phyloP scores from a whole-genome alignment of 2,797 vertebrate genomes.

The Cossypha niveicapilla region DNA sequence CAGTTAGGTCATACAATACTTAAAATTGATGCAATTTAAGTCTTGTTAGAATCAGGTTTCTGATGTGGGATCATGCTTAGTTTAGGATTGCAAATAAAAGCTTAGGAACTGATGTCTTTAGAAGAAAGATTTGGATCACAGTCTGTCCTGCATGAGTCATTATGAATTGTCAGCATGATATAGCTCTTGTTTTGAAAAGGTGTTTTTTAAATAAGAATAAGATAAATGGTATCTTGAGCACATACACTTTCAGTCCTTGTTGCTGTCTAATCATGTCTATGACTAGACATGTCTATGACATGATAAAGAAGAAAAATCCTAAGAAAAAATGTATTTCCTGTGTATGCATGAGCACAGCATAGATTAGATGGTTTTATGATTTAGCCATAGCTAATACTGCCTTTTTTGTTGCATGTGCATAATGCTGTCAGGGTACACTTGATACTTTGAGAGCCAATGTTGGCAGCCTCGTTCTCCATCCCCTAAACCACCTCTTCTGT shows the following conservation, averaged over 20 bases:
- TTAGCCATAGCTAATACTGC: background rate
- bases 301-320: background rate
- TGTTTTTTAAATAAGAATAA: background rate
- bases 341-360: background rate
- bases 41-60: background rate
- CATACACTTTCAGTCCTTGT: background rate
- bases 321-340: background rate
- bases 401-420: background rate
- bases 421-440: background rate
- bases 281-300: background rate
- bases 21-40: background rate
- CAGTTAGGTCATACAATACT: background rate
- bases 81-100: background rate
- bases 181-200: background rate
- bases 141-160: constrained; percentile 23
- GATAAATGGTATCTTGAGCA: background rate
- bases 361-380: background rate
- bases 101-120: background rate
- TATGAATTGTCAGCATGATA: background rate
- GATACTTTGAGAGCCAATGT: background rate
- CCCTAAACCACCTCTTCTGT: background rate
- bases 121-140: background rate
- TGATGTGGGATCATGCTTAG: background rate
- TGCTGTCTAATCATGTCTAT: background rate
- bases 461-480: background rate